Conservation (phyloP, 2,797 vertebrate species). For the Hypotaenidia okinawae region DNA sequence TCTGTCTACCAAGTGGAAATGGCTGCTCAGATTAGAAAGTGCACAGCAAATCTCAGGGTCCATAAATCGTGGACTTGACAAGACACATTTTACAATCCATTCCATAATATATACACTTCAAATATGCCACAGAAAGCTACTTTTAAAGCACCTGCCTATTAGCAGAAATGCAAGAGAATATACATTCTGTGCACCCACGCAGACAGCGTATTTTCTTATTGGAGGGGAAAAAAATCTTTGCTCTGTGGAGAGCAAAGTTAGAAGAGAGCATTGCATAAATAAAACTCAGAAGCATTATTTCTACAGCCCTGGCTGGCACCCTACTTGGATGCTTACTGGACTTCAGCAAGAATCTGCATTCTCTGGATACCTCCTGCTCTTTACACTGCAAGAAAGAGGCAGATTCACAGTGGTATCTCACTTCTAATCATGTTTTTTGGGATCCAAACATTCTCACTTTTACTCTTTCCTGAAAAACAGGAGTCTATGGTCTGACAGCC, state of each 20-base stretch:
- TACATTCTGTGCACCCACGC: not conserved
- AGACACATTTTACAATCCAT: not conserved
- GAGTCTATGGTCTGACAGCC: not conserved
- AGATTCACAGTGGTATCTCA: not conserved
- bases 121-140: not conserved
- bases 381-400: not conserved
- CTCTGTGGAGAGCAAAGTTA: not conserved
- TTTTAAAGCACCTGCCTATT: not conserved
- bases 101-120: not conserved
- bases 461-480: not conserved
- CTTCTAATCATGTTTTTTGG: not conserved
- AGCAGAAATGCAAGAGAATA: not conserved
- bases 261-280: not conserved
- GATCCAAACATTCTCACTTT: not conserved
- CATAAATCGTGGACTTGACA: not conserved
- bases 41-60: not conserved
- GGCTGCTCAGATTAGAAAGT: not conserved
- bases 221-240: not conserved
- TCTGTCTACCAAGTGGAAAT: not conserved
- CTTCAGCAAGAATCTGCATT: not conserved
- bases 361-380: not conserved
- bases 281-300: not conserved
- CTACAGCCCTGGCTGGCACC: not conserved
- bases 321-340: not conserved
- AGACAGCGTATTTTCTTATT: not conserved